Evolutionary conservation across 2,113 vertebrate genomes (phyloP).

Genomic region (Puntigrus tetrazona): DNA sequence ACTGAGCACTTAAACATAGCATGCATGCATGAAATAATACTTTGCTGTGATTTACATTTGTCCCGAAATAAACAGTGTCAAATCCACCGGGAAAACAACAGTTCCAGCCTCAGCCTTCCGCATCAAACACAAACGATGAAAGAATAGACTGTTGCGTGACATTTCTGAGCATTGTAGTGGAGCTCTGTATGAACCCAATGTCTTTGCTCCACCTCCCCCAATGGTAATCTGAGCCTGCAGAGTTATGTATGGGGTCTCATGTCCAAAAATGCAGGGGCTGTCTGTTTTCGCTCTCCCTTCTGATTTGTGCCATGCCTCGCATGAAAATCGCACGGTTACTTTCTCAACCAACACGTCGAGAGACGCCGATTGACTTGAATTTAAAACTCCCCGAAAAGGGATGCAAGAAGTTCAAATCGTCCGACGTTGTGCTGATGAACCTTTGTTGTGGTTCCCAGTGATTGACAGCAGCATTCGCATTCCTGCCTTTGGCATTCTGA

Average conservation of each 20-base stretch:
- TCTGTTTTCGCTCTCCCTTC: conserved; percentile 72
- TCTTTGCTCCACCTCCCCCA: conserved; percentile 71
- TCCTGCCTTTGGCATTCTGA: conserved; percentile 59
- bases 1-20: not conserved
- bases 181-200: conserved; percentile 61
- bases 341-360: conserved; percentile 1
- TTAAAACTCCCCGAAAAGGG: not conserved
- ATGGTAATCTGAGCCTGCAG: conserved; percentile 73
- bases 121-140: conserved; percentile 8
- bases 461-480: conserved; percentile 40
- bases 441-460: not conserved
- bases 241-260: conserved; percentile 75
- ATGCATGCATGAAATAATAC: not conserved
- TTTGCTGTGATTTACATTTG: not conserved
- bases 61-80: not conserved
- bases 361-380: not conserved
- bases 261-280: conserved; percentile 74
- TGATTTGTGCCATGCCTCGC: conserved; percentile 47
- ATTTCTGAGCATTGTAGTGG: conserved; percentile 60
- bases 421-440: not conserved
- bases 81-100: not conserved
- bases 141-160: conserved; percentile 51
- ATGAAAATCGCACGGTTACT: conserved; percentile 33
- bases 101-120: not conserved
- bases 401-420: not conserved